A percentile compares a stretch with the other conserved stretches of the same genome.
Conservation (phyloP, 1,140 invertebrate species). For the Danaus plexippus region DNA sequence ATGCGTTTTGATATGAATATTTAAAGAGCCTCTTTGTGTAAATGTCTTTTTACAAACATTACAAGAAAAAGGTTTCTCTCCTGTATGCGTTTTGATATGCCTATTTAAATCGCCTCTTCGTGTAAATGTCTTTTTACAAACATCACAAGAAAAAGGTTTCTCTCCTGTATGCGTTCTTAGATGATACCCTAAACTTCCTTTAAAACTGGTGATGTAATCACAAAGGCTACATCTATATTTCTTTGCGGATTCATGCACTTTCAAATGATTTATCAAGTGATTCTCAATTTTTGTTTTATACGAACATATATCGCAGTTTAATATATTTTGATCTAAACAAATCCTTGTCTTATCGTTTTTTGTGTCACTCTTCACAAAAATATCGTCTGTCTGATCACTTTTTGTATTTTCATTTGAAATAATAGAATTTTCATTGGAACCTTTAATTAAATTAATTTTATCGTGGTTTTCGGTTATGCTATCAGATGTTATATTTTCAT, state of each 20-base stretch:
- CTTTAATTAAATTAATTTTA: background rate
- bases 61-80: background rate
- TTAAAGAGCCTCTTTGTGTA: background rate
- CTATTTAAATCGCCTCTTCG: background rate
- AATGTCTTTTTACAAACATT: background rate
- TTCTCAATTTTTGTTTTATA: constrained; percentile 8
- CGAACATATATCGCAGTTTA: constrained; percentile 13
- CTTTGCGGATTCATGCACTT: background rate
- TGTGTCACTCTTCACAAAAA: background rate
- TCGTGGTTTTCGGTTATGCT: background rate
- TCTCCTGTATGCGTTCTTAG: background rate
- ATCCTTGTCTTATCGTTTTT: background rate
- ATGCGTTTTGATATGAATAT: background rate
- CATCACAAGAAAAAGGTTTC: background rate
- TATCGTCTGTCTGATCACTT: background rate
- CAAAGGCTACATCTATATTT: background rate
- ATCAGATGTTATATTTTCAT: constrained; percentile 3
- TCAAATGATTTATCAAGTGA: constrained; percentile 8
- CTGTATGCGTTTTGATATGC: background rate
- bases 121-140: constrained; percentile 4
- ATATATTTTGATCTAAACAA: background rate
- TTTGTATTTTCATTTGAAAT: no score
- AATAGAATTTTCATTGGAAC: no score
- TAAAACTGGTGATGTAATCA: background rate
- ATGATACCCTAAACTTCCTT: background rate